Percentiles rank a stretch among this genome's conserved stretches.
phyloP scores from a whole-genome alignment of 2,888 invertebrate genomes.

The Catonia carolina region DNA sequence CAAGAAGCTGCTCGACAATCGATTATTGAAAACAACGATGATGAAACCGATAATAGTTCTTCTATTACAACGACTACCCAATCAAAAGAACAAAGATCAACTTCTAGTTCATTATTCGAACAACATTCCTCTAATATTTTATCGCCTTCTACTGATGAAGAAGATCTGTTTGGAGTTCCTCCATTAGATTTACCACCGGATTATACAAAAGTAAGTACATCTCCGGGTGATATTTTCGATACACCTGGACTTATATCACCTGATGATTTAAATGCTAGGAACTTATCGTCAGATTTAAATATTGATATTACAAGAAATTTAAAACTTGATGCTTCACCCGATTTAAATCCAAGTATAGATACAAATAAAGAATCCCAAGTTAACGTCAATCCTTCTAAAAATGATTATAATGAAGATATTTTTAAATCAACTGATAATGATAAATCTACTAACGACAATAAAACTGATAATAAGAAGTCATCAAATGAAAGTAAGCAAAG shows the following conservation, averaged over 20 bases:
- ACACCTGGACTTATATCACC: slow-evolving; percentile 19
- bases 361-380: no score
- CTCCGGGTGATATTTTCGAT: slow-evolving; percentile 18
- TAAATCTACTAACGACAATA: background rate
- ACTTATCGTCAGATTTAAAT: background rate
- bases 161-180: slow-evolving; percentile 44
- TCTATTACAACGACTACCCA: background rate
- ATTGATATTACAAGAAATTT: no score
- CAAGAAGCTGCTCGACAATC: slow-evolving; percentile 18
- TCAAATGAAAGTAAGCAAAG: background rate
- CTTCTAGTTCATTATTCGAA: background rate
- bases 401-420: background rate
- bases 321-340: no score
- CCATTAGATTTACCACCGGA: slow-evolving; percentile 39
- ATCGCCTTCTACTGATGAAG: slow-evolving; percentile 45
- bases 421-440: background rate
- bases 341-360: no score
- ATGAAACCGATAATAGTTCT: background rate
- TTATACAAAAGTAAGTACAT: slow-evolving; percentile 13
- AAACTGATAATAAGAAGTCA: background rate
- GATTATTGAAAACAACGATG: slow-evolving; percentile 10
- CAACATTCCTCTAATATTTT: slow-evolving; percentile 37
- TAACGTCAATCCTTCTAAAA: background rate
- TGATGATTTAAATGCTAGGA: background rate
- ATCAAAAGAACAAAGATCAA: background rate